A percentile compares a stretch with the other conserved stretches of the same genome.
Evolutionary conservation across 2,797 vertebrate genomes (phyloP).

Genomic region (Buphagus erythrorhynchus): DNA sequence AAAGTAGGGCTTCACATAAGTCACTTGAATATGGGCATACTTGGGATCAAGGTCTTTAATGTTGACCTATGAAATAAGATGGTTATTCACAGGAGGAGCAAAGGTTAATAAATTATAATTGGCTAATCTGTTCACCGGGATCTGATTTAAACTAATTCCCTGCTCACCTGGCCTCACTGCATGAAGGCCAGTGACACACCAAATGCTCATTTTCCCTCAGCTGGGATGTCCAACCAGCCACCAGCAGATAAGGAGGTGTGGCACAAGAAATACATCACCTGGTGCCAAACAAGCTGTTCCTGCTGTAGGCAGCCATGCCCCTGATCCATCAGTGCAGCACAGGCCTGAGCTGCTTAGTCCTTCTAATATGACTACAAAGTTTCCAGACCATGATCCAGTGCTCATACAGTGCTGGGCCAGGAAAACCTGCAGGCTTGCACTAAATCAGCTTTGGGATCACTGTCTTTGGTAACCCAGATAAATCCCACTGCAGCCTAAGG

Average conservation of each 20-base stretch:
- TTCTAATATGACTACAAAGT: background rate
- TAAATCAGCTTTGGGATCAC: background rate
- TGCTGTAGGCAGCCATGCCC: background rate
- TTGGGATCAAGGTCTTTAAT: constrained; percentile 91
- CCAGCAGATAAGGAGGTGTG: background rate
- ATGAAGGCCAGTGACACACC: background rate
- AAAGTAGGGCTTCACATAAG: constrained; percentile 93
- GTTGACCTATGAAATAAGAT: constrained; percentile 82
- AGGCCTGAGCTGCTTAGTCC: background rate
- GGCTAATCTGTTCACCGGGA: background rate
- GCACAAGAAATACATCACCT: background rate
- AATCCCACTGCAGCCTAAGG: background rate
- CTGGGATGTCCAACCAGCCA: background rate
- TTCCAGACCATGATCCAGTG: background rate
- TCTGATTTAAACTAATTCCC: background rate
- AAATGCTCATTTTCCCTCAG: background rate
- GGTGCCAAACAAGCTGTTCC: background rate
- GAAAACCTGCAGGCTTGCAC: background rate
- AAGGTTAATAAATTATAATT: background rate
- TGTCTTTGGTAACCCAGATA: background rate
- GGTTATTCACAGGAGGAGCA: background rate
- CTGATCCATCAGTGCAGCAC: background rate
- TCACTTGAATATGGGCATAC: constrained; percentile 94
- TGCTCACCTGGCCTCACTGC: background rate
- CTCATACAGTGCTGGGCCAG: background rate